Evolutionary conservation across 2,113 vertebrate genomes (phyloP).

Genomic region (Hemiprocne comata): DNA sequence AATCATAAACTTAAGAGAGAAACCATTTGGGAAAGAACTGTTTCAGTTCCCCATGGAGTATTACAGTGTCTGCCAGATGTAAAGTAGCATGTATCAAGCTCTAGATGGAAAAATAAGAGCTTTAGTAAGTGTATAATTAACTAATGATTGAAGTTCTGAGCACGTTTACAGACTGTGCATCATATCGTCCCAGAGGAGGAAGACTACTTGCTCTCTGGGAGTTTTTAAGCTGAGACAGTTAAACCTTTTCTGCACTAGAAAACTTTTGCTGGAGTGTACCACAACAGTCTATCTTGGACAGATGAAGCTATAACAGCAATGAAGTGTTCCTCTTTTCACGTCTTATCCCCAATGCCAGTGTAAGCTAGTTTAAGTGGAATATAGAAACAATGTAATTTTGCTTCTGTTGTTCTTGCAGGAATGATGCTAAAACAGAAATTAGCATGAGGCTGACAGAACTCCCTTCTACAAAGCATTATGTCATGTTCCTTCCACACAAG

Average conservation of each 20-base stretch:
- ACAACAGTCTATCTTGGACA: neutral
- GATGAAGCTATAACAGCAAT: neutral
- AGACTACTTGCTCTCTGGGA: neutral
- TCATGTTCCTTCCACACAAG: neutral
- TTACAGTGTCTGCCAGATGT: neutral
- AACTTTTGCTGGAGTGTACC: neutral
- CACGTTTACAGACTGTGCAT: neutral
- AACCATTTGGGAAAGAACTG: conserved; percentile 9
- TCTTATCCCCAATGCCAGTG: neutral
- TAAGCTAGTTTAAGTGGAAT: neutral
- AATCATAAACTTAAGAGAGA: conserved; percentile 23
- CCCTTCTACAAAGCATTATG: neutral
- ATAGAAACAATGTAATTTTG: neutral
- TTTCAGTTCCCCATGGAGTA: neutral
- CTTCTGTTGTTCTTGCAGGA: neutral
- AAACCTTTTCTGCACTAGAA: neutral
- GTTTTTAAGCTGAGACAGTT: neutral
- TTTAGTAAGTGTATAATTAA: conserved; percentile 25
- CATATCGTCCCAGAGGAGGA: neutral
- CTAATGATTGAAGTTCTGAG: conserved; percentile 16
- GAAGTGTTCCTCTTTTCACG: neutral
- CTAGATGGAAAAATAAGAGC: conserved; percentile 57
- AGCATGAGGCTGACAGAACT: neutral
- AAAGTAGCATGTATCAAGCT: conserved; percentile 1
- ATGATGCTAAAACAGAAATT: neutral